Conservation (phyloP, 2,797 vertebrate species). For the Acomys russatus region DNA sequence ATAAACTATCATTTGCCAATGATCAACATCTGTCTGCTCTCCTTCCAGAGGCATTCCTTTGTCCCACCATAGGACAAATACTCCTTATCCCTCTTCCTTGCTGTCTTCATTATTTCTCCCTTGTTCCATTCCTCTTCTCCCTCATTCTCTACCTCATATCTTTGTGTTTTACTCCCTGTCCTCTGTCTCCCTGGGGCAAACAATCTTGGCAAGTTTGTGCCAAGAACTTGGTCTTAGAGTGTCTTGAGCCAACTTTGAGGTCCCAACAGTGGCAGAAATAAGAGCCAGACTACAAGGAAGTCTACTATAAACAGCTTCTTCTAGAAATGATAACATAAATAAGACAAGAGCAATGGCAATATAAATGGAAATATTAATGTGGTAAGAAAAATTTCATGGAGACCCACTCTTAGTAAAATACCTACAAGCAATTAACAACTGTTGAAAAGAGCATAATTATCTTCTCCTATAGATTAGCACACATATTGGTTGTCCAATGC, state of each 20-base stretch:
- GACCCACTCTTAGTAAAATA: fast-evolving
- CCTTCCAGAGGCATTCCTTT: too few relatives aligned
- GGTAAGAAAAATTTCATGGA: background rate
- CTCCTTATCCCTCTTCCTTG: too few relatives aligned
- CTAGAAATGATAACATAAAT: background rate
- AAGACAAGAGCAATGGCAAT: background rate
- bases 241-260: background rate
- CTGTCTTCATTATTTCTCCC: too few relatives aligned
- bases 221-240: background rate
- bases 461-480: background rate
- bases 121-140: too few relatives aligned
- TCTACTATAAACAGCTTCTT: background rate
- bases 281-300: background rate
- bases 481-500: background rate
- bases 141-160: background rate
- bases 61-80: too few relatives aligned
- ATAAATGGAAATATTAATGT: background rate
- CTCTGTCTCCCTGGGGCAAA: background rate
- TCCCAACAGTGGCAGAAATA: background rate
- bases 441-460: background rate
- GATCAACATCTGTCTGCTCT: too few relatives aligned
- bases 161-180: background rate
- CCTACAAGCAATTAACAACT: background rate
- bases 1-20: too few relatives aligned
- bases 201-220: background rate